Conservation (phyloP, 2,888 invertebrate genomes). For the Noctua comes region DNA sequence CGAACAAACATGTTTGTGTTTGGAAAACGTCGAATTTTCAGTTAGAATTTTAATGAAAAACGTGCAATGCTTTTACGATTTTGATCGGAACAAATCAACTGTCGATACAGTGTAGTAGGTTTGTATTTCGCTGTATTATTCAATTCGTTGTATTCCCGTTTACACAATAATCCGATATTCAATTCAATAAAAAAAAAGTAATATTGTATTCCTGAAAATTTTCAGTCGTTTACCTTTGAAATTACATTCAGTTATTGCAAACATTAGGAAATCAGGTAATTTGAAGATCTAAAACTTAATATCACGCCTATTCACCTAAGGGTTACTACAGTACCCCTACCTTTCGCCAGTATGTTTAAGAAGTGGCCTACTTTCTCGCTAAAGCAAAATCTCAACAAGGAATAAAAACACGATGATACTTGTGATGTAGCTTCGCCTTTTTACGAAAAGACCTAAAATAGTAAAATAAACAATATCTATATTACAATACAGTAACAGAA, state of each 20-base stretch:
- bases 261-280: neutral
- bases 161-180: neutral
- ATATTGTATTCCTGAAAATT: neutral
- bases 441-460: neutral
- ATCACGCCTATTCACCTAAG: neutral
- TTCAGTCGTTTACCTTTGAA: neutral
- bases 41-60: conserved; percentile 34
- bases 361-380: neutral
- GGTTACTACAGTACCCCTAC: neutral
- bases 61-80: conserved; percentile 1
- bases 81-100: conserved; percentile 17
- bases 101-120: neutral
- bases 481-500: conserved; percentile 10
- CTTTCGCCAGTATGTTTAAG: neutral
- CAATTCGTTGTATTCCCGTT: conserved; percentile 1
- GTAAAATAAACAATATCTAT: neutral
- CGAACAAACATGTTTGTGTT: conserved; percentile 29
- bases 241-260: neutral
- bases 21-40: conserved; percentile 7
- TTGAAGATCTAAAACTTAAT: neutral
- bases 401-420: neutral
- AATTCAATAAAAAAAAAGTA: conserved; percentile 1
- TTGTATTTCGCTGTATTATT: conserved; percentile 8
- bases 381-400: neutral
- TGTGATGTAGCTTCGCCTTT: neutral